phyloP scores from a whole-genome alignment of 2,888 invertebrate species.

The Chloromyia formosa region DNA sequence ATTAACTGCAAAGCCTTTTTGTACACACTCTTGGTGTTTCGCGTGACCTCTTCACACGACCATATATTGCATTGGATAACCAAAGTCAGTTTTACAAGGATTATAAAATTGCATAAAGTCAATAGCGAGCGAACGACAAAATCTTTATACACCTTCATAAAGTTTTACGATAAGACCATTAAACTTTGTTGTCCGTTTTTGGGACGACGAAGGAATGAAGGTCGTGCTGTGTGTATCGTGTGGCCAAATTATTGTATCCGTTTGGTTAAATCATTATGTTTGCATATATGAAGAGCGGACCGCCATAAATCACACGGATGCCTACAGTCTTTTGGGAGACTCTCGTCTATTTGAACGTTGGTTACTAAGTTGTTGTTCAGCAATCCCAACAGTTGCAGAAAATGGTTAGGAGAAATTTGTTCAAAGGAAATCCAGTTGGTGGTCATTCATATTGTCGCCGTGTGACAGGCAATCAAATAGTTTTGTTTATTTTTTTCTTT shows the following conservation, averaged over 20 bases:
- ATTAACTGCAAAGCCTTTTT: no score
- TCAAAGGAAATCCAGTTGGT: slow-evolving; percentile 36
- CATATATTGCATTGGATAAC: background rate
- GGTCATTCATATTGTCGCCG: slow-evolving; percentile 23
- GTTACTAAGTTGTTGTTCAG: background rate
- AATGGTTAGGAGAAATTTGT: slow-evolving; percentile 36
- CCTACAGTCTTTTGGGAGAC: background rate
- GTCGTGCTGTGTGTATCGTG: slow-evolving; percentile 45
- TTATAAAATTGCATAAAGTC: background rate
- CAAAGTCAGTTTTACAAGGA: background rate
- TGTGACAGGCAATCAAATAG: background rate
- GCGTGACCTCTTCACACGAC: no score
- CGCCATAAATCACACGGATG: slow-evolving; percentile 23
- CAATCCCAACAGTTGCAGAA: background rate
- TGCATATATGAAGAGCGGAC: slow-evolving; percentile 41
- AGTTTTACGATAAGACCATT: slow-evolving; percentile 35
- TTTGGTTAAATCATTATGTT: slow-evolving; percentile 44
- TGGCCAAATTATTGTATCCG: slow-evolving; percentile 44
- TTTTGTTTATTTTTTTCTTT: no score
- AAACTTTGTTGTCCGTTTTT: background rate
- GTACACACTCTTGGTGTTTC: no score
- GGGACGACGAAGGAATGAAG: slow-evolving; percentile 6
- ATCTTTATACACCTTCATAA: slow-evolving; percentile 33
- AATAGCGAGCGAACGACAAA: background rate
- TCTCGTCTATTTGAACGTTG: background rate